A percentile compares a stretch with the other conserved stretches of the same genome.
phyloP scores from a whole-genome alignment of 2,888 invertebrate genomes.

The Tolmerus cingulatus region DNA sequence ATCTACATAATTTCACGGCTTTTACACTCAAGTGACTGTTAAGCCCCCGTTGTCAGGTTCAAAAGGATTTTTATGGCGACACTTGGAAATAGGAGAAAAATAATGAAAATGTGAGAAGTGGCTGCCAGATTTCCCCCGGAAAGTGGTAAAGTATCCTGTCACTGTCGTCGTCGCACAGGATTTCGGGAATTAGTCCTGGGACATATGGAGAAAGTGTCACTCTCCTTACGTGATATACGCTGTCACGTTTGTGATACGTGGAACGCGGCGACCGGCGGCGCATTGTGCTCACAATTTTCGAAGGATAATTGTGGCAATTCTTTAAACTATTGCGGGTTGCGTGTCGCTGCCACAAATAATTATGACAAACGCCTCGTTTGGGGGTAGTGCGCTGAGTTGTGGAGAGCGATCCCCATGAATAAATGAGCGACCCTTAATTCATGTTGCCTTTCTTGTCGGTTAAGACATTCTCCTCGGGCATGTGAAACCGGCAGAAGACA shows the following conservation, averaged over 20 bases:
- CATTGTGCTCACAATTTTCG: background rate
- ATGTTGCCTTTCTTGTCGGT: constrained; percentile 21
- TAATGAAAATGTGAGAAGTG: constrained; percentile 38
- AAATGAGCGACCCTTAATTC: constrained; percentile 37
- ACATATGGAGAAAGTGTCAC: constrained; percentile 1
- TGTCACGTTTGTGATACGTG: background rate
- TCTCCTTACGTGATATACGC: background rate
- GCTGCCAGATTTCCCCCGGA: background rate
- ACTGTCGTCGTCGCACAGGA: background rate
- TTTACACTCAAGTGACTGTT: constrained; percentile 42
- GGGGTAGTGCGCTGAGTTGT: constrained; percentile 2
- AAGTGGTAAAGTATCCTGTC: background rate
- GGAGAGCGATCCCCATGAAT: constrained; percentile 23
- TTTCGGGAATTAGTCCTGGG: background rate
- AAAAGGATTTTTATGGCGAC: constrained; percentile 41
- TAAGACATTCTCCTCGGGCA: constrained; percentile 26
- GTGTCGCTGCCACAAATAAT: constrained; percentile 36
- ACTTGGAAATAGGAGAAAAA: constrained; percentile 34
- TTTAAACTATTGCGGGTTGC: constrained; percentile 29
- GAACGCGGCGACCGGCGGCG: background rate
- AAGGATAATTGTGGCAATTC: constrained; percentile 21
- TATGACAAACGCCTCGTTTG: constrained; percentile 20
- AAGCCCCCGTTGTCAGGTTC: constrained; percentile 38
- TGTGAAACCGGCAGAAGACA: constrained; percentile 22
- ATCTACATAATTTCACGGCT: constrained; percentile 42